Evolutionary conservation across 2,888 invertebrate genomes (phyloP).

Genomic region (Agrypnus murinus): DNA sequence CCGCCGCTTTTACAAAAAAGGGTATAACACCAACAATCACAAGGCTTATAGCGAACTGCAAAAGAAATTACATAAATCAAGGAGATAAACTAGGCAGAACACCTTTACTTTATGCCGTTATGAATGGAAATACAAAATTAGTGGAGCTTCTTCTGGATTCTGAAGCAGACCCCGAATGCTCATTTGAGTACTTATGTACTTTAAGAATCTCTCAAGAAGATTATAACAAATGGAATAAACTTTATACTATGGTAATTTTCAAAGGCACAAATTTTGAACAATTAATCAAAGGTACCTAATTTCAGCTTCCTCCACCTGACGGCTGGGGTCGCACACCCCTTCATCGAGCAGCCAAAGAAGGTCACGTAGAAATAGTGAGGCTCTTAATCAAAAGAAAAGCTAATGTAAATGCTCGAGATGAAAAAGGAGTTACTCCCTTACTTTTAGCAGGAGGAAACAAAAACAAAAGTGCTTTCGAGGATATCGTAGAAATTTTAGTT

Average conservation of each 20-base stretch:
- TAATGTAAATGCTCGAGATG: conserved; percentile 66
- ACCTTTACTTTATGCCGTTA: conserved; percentile 65
- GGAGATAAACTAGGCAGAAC: conserved; percentile 64
- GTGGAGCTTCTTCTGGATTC: conserved; percentile 53
- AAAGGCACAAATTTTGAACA: conserved; percentile 33
- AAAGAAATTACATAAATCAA: conserved; percentile 49
- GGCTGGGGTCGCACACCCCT: conserved; percentile 68
- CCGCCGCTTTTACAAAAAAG: conserved; percentile 52
- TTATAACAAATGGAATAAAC: conserved; percentile 55
- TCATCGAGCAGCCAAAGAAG: conserved; percentile 68
- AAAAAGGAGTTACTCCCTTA: conserved; percentile 67
- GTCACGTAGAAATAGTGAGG: conserved; percentile 65
- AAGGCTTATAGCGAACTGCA: conserved; percentile 41
- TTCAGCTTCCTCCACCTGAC: conserved; percentile 65
- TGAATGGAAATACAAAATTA: conserved; percentile 61
- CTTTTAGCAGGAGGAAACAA: conserved; percentile 67
- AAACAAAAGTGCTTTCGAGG: conserved; percentile 62
- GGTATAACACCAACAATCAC: conserved; percentile 47
- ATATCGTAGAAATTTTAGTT: conserved; percentile 66
- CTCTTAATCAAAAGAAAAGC: conserved; percentile 65
- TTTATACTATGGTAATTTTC: conserved; percentile 49
- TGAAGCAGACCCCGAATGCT: conserved; percentile 55
- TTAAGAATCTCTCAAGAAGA: conserved; percentile 48
- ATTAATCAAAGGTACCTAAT: conserved; percentile 43
- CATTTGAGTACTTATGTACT: conserved; percentile 45